phyloP scores from a whole-genome alignment of 2,113 vertebrate genomes.

The Hypocryptadius cinnamomeus region DNA sequence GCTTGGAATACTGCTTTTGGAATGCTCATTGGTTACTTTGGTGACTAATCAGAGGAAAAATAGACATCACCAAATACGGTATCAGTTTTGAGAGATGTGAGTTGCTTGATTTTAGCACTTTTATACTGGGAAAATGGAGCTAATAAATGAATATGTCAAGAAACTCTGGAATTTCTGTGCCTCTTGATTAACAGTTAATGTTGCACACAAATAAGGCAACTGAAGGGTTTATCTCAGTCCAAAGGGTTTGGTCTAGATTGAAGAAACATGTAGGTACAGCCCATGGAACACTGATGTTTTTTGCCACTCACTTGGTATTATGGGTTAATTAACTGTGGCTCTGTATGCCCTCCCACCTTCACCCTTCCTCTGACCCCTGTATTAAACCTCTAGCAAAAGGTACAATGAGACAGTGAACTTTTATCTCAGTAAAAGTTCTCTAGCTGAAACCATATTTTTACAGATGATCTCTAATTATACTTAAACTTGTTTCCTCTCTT shows the following conservation, averaged over 20 bases:
- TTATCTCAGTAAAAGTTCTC: not conserved
- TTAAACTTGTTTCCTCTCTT: not conserved
- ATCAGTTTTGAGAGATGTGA: not conserved
- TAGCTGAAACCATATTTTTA: not conserved
- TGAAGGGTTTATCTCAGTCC: not conserved
- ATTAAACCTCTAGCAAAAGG: not conserved
- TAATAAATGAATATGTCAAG: not conserved
- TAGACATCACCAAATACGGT: not conserved
- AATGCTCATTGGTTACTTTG: not conserved
- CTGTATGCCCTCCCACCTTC: not conserved
- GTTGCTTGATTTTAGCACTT: not conserved
- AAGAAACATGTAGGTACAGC: not conserved
- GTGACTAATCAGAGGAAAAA: not conserved
- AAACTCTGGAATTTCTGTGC: not conserved
- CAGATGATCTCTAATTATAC: not conserved
- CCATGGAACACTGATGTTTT: not conserved
- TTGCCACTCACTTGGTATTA: not conserved
- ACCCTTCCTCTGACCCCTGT: accelerated
- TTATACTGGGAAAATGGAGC: not conserved
- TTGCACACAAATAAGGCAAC: not conserved
- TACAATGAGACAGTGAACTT: not conserved
- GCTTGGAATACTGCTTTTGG: not conserved
- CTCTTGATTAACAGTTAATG: not conserved
- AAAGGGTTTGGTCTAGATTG: not conserved
- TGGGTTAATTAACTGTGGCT: not conserved